Conservation (phyloP, 37 sponge, comb jelly and placozoan species). For the Agelas oroides region DNA sequence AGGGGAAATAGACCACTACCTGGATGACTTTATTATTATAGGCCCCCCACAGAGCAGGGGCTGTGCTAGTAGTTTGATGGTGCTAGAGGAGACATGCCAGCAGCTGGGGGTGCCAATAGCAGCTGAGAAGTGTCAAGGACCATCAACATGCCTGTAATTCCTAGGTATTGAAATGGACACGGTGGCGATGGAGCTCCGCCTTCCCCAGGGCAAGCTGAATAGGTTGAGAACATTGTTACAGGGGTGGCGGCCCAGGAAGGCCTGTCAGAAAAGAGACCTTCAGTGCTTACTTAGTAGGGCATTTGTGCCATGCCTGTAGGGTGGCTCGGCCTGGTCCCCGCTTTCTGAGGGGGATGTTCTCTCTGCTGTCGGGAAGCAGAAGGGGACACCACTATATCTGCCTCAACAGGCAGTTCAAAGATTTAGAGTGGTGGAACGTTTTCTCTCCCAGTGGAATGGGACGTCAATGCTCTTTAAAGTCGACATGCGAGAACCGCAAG, state of each 20-base stretch:
- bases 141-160: conserved; percentile 2
- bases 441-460: conserved; percentile 36
- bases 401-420: background rate
- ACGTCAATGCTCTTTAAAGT: background rate
- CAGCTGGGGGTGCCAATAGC: conserved; percentile 10
- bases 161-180: too few species aligned
- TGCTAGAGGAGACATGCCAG: background rate
- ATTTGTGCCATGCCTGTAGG: background rate
- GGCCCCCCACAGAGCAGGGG: background rate
- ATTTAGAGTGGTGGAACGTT: conserved; percentile 29
- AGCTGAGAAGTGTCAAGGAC: background rate
- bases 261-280: background rate
- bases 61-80: background rate
- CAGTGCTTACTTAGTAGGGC: conserved; percentile 4
- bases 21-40: conserved; percentile 9
- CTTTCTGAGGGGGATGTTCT: conserved; percentile 8
- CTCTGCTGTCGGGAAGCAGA: background rate
- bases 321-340: conserved; percentile 8
- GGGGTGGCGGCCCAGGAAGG: background rate
- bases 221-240: background rate
- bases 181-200: background rate
- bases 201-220: conserved; percentile 4
- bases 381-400: conserved; percentile 11
- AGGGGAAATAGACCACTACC: too few species aligned
- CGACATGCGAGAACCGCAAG: background rate